phyloP scores from a whole-genome alignment of 92 coral and sea anemone species.

The Montipora capitata region DNA sequence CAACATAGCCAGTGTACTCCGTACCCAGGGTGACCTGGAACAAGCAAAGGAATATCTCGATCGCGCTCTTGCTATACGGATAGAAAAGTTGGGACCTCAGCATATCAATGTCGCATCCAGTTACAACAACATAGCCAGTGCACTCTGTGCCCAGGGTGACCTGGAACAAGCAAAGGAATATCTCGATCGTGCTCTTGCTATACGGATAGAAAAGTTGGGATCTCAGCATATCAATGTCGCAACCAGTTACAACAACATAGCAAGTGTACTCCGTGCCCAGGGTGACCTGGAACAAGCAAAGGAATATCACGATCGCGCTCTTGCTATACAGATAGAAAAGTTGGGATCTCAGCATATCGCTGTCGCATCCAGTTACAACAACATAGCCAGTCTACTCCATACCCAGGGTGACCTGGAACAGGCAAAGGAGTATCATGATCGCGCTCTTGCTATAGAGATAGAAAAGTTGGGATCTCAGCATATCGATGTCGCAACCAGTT shows the following conservation, averaged over 20 bases:
- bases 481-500: neutral
- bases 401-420: neutral
- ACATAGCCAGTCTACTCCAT: neutral
- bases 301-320: constrained; percentile 12
- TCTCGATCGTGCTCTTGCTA: too few relatives aligned
- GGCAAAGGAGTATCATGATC: constrained; percentile 9
- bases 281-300: constrained; percentile 26
- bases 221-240: neutral
- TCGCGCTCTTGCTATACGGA: too few relatives aligned
- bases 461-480: neutral
- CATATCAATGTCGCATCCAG: too few relatives aligned
- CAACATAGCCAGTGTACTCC: too few relatives aligned
- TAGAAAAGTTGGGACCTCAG: too few relatives aligned
- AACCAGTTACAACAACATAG: neutral
- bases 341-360: neutral
- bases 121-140: too few relatives aligned
- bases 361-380: neutral
- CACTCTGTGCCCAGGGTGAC: too few relatives aligned
- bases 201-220: too few relatives aligned
- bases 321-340: neutral
- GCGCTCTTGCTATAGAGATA: neutral
- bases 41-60: too few relatives aligned
- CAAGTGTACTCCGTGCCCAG: too few relatives aligned
- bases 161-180: too few relatives aligned
- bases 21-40: too few relatives aligned